These are phyloP conservation scores for Tanypteryx hageni DNA, from an alignment of 2,888 invertebrate species.

Conservation along the genomic window DNA sequence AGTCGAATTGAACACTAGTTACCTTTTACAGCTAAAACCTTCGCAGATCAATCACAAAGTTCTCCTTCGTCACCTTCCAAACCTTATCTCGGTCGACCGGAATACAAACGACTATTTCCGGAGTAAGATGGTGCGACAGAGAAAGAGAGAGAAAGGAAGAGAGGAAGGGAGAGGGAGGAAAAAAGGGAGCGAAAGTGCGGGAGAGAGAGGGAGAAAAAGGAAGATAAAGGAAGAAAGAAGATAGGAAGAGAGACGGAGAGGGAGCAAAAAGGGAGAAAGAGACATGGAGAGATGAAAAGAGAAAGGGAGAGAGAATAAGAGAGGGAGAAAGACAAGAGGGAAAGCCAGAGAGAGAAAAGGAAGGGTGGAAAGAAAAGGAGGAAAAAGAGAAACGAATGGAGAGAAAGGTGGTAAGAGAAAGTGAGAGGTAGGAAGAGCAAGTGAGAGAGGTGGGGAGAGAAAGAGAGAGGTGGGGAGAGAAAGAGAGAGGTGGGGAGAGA, in stretches of 20 bases:
- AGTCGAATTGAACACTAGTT: background rate
- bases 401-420: too few relatives aligned
- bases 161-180: background rate
- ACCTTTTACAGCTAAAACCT: background rate
- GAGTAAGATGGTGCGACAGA: background rate
- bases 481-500: too few relatives aligned
- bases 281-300: too few relatives aligned
- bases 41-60: background rate
- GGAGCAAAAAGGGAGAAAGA: background rate
- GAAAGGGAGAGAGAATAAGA: background rate
- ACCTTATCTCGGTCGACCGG: background rate
- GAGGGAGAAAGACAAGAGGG: background rate
- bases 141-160: background rate
- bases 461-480: too few relatives aligned
- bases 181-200: too few relatives aligned
- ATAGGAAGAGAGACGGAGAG: too few relatives aligned
- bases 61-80: background rate
- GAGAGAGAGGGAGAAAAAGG: background rate
- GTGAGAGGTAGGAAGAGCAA: too few relatives aligned
- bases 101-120: constrained; percentile 21
- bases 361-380: background rate
- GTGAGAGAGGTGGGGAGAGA: too few relatives aligned
- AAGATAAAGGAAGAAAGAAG: too few relatives aligned
- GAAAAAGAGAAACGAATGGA: too few relatives aligned
- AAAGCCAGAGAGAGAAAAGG: too few relatives aligned